Percentiles rank a stretch among this genome's conserved stretches.
These are phyloP conservation scores for Chiloscyllium plagiosum DNA, from an alignment of 2,113 vertebrate genomes.

Conservation along the genomic window DNA sequence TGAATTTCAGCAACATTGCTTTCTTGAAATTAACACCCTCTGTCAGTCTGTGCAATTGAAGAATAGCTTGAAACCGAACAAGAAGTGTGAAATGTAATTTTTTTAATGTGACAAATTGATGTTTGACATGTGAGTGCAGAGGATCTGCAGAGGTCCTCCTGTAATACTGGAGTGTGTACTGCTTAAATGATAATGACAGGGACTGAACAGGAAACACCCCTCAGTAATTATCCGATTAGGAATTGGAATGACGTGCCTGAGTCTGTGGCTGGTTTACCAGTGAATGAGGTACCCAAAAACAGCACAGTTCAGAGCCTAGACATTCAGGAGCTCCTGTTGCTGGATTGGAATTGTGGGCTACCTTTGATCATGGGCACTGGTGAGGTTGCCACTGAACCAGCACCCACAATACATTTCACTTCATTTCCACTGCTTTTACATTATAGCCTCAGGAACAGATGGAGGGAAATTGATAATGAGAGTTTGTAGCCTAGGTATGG, in stretches of 20 bases:
- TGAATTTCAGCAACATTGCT: neutral
- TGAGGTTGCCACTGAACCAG: no score
- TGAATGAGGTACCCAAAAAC: neutral
- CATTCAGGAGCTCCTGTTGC: neutral
- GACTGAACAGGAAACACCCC: neutral
- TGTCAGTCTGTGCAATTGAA: conserved; percentile 11
- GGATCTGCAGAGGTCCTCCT: neutral
- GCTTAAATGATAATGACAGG: neutral
- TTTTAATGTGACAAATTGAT: neutral
- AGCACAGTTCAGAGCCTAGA: neutral
- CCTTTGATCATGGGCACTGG: neutral
- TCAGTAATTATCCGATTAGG: neutral
- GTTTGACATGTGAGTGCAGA: neutral
- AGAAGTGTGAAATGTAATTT: neutral
- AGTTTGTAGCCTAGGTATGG: no score
- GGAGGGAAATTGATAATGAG: no score
- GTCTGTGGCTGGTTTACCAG: neutral
- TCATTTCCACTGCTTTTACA: no score
- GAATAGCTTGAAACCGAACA: neutral
- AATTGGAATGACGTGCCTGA: neutral
- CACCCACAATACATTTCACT: no score
- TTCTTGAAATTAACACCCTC: neutral
- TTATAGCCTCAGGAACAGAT: no score
- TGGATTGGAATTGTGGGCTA: neutral
- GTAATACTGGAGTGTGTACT: neutral